Evolutionary conservation across 2,797 vertebrate species (phyloP), one percentile per base, ranked within the genome.

Genomic region (Meriones psammophilus): DNA sequence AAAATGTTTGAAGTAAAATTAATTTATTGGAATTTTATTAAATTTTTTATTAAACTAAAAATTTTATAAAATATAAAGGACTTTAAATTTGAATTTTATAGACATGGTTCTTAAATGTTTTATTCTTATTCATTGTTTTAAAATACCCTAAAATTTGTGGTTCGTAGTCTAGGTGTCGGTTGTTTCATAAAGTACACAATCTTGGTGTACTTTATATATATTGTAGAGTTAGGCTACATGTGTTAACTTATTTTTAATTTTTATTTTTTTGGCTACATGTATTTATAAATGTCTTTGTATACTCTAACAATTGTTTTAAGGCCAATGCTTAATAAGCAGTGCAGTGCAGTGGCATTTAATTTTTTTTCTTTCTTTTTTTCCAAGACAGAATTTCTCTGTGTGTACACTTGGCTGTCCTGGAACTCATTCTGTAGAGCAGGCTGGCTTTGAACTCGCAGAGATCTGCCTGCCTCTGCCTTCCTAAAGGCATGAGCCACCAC

Each of bases 1-100:
- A 24, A 86, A 26, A 30, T 92, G 7, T 94, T 92, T 46, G 58
- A 77, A 78, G 24, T 95, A 91, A 96, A 86, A 89, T 86, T 50
- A 33, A 5, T 68, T 66, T 50, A 50, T 50, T 85, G 42, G 42
- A 24, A 68, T 83, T 83, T 42, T 68, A 85, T n/a, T 68, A 50
- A 68, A n/a, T n/a, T 33, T 84, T 68, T 66, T 33, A 83, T 42
- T 62, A 28, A 62, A 81, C 50, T 50, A 50, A 50, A 50, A 62
- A 39, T 84, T 68, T 66, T 33, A 83, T 42, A 62, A 28, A 62
- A 81, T 18, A 13, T 50, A 50, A 66, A 66, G 18, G 81, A 68
- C 9, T n/a, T 83, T 8, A 13, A 0, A 54, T 79, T 8, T 81
- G 8, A 87, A 88, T 71, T 92, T 36, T 92, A 4, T 39, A 62